Conservation (phyloP, 2,113 vertebrate genomes). For the Emydocephalus ijimae region DNA sequence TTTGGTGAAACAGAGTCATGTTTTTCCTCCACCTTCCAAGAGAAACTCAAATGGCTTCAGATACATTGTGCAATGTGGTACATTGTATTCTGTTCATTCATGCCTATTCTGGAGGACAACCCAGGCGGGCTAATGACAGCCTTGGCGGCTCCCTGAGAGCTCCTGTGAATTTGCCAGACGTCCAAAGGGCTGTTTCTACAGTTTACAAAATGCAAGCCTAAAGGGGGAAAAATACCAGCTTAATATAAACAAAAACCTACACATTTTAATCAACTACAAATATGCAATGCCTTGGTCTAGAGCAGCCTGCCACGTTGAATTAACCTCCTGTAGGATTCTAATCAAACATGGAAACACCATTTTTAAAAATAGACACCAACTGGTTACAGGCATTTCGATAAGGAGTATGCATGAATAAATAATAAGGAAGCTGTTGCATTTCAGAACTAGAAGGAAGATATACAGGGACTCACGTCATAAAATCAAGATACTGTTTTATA, state of each 20-base stretch:
- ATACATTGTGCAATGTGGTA: background rate
- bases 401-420: too few species aligned
- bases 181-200: background rate
- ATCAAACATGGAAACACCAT: background rate
- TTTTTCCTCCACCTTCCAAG: background rate
- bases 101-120: background rate
- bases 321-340: background rate
- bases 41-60: background rate
- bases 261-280: background rate
- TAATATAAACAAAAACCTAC: background rate
- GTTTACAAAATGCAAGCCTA: background rate
- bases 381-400: background rate
- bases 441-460: background rate
- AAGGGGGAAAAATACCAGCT: background rate
- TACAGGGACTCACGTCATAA: background rate
- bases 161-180: background rate
- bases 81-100: background rate
- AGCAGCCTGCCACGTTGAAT: background rate
- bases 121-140: accelerated
- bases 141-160: accelerated
- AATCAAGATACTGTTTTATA: background rate
- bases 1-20: too few species aligned
- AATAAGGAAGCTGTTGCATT: background rate
- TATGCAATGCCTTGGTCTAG: background rate
- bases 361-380: background rate